These are phyloP conservation scores for Shinisaurus crocodilurus DNA, from an alignment of 2,113 vertebrate species.

Conservation along the genomic window DNA sequence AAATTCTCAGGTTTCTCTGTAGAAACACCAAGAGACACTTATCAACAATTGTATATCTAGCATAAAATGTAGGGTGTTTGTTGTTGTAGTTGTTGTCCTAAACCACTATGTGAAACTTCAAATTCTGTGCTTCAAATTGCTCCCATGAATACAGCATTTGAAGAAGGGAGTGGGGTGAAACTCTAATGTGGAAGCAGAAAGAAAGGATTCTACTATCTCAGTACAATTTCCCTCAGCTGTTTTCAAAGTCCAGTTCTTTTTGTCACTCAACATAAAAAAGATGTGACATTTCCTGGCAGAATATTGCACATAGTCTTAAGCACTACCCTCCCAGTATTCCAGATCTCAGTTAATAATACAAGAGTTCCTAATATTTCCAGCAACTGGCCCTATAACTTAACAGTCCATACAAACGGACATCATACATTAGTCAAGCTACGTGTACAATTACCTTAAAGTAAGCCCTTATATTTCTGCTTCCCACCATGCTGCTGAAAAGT, in stretches of 20 bases:
- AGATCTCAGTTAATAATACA: neutral
- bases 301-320: neutral
- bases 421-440: neutral
- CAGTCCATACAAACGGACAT: neutral
- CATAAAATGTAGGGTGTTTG: neutral
- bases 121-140: constrained; percentile 4
- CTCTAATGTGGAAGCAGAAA: neutral
- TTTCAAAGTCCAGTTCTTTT: neutral
- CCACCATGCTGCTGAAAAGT: constrained; percentile 21
- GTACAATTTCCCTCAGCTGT: neutral
- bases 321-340: neutral
- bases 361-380: neutral
- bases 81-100: neutral
- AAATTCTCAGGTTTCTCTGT: neutral
- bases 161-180: neutral
- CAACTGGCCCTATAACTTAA: neutral
- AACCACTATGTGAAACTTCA: neutral
- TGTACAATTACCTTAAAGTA: constrained; percentile 33
- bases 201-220: neutral
- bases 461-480: neutral
- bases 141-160: neutral
- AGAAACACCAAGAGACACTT: neutral
- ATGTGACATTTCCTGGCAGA: neutral
- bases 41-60: neutral
- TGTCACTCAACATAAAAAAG: neutral